Conservation (phyloP, 1,140 invertebrate species). For the Cotesia chilonis region DNA sequence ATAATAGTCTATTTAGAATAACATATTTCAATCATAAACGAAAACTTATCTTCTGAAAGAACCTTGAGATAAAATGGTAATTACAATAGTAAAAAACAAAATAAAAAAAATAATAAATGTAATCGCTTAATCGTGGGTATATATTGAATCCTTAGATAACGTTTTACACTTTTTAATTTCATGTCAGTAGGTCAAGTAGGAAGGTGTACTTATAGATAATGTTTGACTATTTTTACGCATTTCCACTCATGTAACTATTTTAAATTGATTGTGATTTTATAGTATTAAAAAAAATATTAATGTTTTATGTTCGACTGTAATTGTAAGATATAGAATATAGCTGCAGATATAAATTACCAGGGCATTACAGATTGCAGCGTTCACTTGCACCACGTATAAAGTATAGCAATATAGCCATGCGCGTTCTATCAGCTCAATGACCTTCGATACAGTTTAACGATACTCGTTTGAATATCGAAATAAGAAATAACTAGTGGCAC, state of each 20-base stretch:
- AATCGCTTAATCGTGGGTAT: not conserved
- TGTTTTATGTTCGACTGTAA: no score
- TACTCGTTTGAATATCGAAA: constrained; percentile 8
- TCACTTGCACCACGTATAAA: constrained; percentile 5
- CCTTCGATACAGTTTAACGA: constrained; percentile 30
- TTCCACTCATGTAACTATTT: not conserved
- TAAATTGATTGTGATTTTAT: not conserved
- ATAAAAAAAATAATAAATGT: not conserved
- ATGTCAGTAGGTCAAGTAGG: constrained; percentile 14
- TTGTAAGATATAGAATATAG: no score
- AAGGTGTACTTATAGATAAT: not conserved
- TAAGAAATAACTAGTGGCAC: not conserved
- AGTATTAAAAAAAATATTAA: no score
- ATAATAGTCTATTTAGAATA: no score
- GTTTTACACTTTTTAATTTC: not conserved
- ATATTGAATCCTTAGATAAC: not conserved
- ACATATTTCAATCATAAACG: no score
- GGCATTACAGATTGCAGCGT: not conserved
- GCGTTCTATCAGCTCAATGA: constrained; percentile 25
- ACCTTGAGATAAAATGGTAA: no score
- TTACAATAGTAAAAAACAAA: not conserved
- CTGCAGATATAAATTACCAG: no score
- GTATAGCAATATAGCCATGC: not conserved
- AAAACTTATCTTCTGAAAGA: no score
- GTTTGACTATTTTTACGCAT: not conserved